Evolutionary conservation across 30 jellyfish, hydroid and myxozoan genomes (phyloP).

Genomic region (Pelagia noctiluca): DNA sequence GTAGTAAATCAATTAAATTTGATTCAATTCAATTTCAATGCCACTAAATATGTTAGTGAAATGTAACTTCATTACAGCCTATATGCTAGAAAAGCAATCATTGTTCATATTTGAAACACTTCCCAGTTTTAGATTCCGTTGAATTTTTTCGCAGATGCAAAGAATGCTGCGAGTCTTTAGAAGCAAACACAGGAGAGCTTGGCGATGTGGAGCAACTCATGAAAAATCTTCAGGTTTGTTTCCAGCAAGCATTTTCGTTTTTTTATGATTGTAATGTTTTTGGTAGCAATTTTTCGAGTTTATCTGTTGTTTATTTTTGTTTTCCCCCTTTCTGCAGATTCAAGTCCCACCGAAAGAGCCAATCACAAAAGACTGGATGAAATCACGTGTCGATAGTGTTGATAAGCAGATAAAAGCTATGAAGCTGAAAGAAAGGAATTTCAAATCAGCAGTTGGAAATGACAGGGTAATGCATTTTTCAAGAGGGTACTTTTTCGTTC

Average conservation of each 20-base stretch:
- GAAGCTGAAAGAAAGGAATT: conserved; percentile 58
- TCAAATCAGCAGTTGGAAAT: conserved; percentile 40
- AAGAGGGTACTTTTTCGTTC: too few species aligned
- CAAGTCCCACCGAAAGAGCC: conserved; percentile 94
- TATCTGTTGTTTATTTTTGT: neutral
- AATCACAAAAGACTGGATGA: conserved; percentile 93
- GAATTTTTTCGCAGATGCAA: conserved; percentile 48
- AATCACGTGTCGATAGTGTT: conserved; percentile 69
- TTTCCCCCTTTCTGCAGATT: conserved; percentile 43
- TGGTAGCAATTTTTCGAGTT: neutral
- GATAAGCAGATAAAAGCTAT: conserved; percentile 64
- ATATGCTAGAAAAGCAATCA: too few species aligned
- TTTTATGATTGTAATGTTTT: neutral
- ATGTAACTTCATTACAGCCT: too few species aligned
- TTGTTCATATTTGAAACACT: too few species aligned
- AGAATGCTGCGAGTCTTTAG: conserved; percentile 85
- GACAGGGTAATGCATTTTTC: conserved; percentile 54
- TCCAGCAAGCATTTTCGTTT: neutral
- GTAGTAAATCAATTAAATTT: too few species aligned
- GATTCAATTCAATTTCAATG: too few species aligned
- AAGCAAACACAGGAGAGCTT: conserved; percentile 86
- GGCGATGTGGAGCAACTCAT: conserved; percentile 96
- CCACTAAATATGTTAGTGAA: too few species aligned
- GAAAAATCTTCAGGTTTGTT: conserved; percentile 81
- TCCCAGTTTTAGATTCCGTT: neutral